Evolutionary conservation across 2,797 vertebrate genomes (phyloP).

Genomic region (Gastrophryne carolinensis): DNA sequence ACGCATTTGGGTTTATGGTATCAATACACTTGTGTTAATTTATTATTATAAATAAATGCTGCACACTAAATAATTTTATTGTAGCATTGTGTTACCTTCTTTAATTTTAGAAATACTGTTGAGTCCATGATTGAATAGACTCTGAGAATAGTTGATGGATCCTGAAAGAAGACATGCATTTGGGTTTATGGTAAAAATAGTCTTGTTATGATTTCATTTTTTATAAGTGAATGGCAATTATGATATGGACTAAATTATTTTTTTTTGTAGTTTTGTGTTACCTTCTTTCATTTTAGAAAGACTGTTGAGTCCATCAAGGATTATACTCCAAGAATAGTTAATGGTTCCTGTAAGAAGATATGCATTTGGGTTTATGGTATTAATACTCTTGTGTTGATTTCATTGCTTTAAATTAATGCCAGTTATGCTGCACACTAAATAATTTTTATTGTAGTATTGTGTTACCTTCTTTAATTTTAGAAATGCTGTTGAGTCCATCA

Average conservation of each 20-base stretch:
- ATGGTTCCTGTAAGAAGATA: neutral
- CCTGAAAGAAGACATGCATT: slow-evolving; percentile 10
- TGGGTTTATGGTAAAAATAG: neutral
- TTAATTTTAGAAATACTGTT: slow-evolving; percentile 22
- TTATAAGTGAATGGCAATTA: too few species aligned
- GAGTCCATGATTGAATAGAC: slow-evolving; percentile 79
- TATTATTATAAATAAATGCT: too few species aligned
- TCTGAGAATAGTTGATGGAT: slow-evolving; percentile 91
- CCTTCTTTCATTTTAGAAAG: neutral
- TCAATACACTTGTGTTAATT: too few species aligned
- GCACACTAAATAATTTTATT: neutral
- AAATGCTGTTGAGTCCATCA: slow-evolving; percentile 61
- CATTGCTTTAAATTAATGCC: too few species aligned
- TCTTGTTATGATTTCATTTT: neutral
- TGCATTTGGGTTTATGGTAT: too few species aligned
- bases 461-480: slow-evolving; percentile 15
- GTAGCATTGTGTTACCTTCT: neutral
- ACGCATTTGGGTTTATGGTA: neutral
- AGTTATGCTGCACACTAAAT: too few species aligned
- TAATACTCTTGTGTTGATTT: too few species aligned
- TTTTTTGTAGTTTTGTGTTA: neutral
- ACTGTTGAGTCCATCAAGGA: neutral
- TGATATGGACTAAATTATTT: neutral
- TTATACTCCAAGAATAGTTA: neutral
- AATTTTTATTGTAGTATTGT: too few species aligned